phyloP scores from a whole-genome alignment of 2,888 invertebrate species.

The Abscondita cerata region DNA sequence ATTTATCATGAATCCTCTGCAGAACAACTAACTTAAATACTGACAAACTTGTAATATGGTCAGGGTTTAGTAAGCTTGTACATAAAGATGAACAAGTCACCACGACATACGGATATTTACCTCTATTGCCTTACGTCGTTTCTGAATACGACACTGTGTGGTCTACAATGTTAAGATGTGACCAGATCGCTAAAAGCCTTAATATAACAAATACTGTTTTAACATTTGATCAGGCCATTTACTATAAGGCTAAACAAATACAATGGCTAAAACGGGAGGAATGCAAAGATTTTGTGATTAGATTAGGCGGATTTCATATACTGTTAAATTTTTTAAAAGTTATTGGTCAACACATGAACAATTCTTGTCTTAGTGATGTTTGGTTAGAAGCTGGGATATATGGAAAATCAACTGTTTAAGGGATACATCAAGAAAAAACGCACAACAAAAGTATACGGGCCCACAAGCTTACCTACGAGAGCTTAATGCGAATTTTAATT shows the following conservation, averaged over 20 bases:
- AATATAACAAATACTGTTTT: background rate
- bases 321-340: conserved; percentile 16
- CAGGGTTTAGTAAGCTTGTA: background rate
- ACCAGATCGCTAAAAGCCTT: background rate
- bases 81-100: background rate
- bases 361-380: background rate
- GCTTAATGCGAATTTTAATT: no score
- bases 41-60: background rate
- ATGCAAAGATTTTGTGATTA: background rate
- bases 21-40: background rate
- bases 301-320: conserved; percentile 1
- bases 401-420: background rate
- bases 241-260: conserved; percentile 11
- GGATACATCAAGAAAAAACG: background rate
- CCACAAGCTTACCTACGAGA: no score
- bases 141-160: background rate
- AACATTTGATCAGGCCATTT: conserved; percentile 10
- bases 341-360: background rate
- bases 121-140: background rate
- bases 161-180: conserved; percentile 4
- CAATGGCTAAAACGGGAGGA: no score
- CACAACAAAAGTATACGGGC: background rate
- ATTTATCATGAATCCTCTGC: background rate
- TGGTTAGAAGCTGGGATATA: background rate
- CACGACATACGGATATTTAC: background rate